Conservation (phyloP, 1,140 invertebrate species). For the Drosophila lini region DNA sequence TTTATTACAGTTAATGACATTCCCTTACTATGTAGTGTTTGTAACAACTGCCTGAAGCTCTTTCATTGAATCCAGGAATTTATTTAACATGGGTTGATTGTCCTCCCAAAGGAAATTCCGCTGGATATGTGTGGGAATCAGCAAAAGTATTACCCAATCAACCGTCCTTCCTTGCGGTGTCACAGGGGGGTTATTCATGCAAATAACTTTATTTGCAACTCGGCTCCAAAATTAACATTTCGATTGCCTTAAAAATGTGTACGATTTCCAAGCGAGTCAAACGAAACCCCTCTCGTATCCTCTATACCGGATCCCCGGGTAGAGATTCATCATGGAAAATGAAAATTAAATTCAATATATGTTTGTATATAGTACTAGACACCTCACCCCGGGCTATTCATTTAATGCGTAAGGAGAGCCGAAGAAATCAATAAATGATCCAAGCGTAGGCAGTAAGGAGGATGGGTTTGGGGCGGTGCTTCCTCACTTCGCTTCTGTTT, state of each 20-base stretch:
- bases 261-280: constrained; percentile 13
- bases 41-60: not conserved
- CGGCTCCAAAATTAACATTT: constrained; percentile 10
- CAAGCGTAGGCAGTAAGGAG: not conserved
- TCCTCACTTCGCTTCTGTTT: not conserved
- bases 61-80: not conserved
- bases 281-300: constrained; percentile 3
- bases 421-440: constrained; percentile 15
- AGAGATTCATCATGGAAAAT: constrained; percentile 12
- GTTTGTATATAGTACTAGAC: not conserved
- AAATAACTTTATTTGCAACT: constrained; percentile 9
- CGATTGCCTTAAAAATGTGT: constrained; percentile 1
- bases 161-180: not conserved
- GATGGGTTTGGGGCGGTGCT: not conserved
- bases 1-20: not conserved
- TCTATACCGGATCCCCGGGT: not conserved
- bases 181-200: not conserved
- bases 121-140: constrained; percentile 1
- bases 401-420: constrained; percentile 2
- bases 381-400: constrained; percentile 4
- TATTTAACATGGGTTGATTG: constrained; percentile 1
- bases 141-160: constrained; percentile 5
- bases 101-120: not conserved
- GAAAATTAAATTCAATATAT: constrained; percentile 28
- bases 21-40: too few species aligned